These are phyloP conservation scores for Amphiura filiformis DNA, from an alignment of 35 echinoderm and acorn worm genomes.

Conservation along the genomic window DNA sequence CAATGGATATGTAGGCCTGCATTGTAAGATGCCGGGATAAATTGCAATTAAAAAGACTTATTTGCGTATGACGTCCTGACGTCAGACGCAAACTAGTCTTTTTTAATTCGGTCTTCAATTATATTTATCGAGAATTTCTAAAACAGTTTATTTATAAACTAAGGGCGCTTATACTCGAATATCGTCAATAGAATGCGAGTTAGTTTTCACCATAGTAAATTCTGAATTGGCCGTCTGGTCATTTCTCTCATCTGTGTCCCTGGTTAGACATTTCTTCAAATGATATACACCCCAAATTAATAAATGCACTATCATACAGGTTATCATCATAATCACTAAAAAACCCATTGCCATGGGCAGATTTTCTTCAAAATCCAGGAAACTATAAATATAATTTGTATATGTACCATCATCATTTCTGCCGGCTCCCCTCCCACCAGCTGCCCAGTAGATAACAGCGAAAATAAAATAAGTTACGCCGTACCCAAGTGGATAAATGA, in stretches of 20 bases:
- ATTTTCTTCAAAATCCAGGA: not conserved
- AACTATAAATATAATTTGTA: not conserved
- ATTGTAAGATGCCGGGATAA: too few species aligned
- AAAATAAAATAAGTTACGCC: not conserved
- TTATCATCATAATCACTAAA: not conserved
- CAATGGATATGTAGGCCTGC: too few species aligned
- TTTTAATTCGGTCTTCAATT: too few species aligned
- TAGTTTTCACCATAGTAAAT: not conserved
- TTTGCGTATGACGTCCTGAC: too few species aligned
- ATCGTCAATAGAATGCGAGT: not conserved
- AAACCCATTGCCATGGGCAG: not conserved
- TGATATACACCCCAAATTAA: not conserved
- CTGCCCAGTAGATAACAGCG: conserved; percentile 9
- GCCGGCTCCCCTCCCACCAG: not conserved
- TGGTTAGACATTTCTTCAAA: not conserved
- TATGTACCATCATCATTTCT: not conserved
- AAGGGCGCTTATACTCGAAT: not conserved
- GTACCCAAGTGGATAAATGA: not conserved
- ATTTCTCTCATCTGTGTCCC: not conserved
- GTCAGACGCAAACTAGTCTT: too few species aligned
- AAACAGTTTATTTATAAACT: too few species aligned
- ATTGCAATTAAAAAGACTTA: too few species aligned
- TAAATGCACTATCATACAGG: not conserved
- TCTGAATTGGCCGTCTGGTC: not conserved
- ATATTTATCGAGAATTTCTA: too few species aligned